A percentile compares a stretch with the other conserved stretches of the same genome.
Evolutionary conservation across 2,797 vertebrate genomes (phyloP).

Genomic region (Ispidina picta): DNA sequence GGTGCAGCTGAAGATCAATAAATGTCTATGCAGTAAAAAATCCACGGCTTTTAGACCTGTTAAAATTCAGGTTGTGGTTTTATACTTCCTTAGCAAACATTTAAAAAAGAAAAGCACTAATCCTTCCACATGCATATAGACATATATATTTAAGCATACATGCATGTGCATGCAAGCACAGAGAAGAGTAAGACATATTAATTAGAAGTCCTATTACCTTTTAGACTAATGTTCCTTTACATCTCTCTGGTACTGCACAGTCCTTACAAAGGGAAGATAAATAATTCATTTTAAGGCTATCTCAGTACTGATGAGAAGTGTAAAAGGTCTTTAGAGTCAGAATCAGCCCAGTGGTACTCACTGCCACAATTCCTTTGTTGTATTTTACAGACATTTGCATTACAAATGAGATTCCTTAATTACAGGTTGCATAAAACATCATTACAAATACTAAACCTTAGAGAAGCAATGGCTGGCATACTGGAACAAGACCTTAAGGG

Average conservation of each 20-base stretch:
- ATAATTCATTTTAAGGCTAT: slow-evolving; percentile 9
- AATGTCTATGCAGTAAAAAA: not conserved
- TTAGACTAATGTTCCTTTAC: not conserved
- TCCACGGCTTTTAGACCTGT: not conserved
- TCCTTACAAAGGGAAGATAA: not conserved
- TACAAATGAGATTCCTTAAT: slow-evolving; percentile 51
- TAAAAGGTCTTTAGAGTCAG: slow-evolving; percentile 16
- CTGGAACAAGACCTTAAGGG: slow-evolving; percentile 10
- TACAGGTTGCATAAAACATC: slow-evolving; percentile 48
- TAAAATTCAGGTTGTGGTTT: not conserved
- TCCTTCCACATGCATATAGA: not conserved
- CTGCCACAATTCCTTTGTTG: not conserved
- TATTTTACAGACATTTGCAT: slow-evolving; percentile 21
- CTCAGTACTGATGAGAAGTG: not conserved
- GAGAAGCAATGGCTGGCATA: not conserved
- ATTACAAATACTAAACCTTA: slow-evolving; percentile 40
- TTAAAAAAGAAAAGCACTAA: not conserved
- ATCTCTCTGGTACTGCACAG: not conserved
- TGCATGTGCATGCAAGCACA: not conserved
- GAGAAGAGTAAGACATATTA: not conserved
- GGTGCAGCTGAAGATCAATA: not conserved
- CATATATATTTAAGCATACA: not conserved
- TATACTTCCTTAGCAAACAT: not conserved
- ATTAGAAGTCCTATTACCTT: not conserved
- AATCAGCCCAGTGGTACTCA: not conserved